Percentiles rank a stretch among this genome's conserved stretches.
Evolutionary conservation across 2,888 invertebrate genomes (phyloP).

Genomic region (Plebejus anna): DNA sequence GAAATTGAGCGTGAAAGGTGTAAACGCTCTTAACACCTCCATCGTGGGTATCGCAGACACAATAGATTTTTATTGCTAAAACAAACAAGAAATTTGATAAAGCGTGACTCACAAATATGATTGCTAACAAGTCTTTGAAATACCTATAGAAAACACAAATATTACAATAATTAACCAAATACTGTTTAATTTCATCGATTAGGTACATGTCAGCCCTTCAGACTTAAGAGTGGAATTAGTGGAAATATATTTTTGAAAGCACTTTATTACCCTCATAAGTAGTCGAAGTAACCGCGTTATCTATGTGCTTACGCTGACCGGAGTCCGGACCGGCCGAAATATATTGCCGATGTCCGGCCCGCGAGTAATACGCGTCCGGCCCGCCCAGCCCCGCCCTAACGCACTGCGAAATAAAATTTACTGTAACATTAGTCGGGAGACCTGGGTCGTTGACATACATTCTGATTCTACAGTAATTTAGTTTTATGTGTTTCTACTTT

Average conservation of each 20-base stretch:
- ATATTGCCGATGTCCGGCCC: constrained; percentile 72
- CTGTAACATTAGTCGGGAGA: constrained; percentile 9
- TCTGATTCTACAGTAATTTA: not conserved
- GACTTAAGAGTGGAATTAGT: not conserved
- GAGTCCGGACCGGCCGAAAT: constrained; percentile 54
- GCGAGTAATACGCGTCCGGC: constrained; percentile 76
- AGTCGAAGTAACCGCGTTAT: constrained; percentile 44
- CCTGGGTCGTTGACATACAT: not conserved
- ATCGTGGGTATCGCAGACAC: too few species aligned
- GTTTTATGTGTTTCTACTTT: not conserved
- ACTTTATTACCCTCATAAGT: constrained; percentile 30
- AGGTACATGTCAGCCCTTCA: not conserved
- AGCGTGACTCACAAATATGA: too few species aligned
- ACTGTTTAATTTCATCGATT: not conserved
- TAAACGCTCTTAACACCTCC: too few species aligned
- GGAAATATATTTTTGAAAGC: constrained; percentile 1
- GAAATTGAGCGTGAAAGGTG: too few species aligned
- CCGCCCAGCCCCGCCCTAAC: constrained; percentile 55
- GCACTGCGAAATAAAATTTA: constrained; percentile 30
- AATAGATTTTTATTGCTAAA: too few species aligned
- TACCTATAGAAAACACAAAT: too few species aligned
- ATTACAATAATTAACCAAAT: too few species aligned
- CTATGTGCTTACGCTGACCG: constrained; percentile 55
- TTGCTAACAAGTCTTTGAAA: too few species aligned
- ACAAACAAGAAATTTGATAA: too few species aligned